Conservation (phyloP, 2,797 vertebrate genomes). For the Anomalospiza imberbis region DNA sequence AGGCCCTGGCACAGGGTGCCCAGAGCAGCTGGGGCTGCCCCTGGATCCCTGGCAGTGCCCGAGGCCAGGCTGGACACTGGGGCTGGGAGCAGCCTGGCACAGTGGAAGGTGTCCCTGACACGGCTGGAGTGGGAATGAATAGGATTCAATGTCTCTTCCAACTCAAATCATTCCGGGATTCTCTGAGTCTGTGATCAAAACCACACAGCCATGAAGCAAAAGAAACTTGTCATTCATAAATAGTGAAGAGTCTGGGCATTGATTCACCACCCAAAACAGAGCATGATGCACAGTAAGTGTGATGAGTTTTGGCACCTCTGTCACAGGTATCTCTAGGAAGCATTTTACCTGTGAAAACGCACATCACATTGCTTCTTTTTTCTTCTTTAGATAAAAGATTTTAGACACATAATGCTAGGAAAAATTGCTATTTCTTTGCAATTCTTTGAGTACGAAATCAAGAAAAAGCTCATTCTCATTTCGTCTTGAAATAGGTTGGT, state of each 20-base stretch:
- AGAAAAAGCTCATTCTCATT: background rate
- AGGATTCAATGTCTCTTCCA: background rate
- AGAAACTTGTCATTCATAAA: background rate
- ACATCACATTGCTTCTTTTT: fast-evolving
- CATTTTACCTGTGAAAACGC: background rate
- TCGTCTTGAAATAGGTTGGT: background rate
- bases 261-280: background rate
- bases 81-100: background rate
- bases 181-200: background rate
- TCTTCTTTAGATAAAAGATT: background rate
- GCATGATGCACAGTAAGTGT: background rate
- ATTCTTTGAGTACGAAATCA: background rate
- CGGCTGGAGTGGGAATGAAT: fast-evolving
- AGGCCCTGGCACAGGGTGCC: background rate
- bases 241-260: background rate
- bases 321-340: background rate
- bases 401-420: background rate
- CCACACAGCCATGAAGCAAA: fast-evolving
- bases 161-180: background rate
- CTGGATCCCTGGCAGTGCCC: background rate
- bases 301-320: background rate
- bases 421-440: background rate
- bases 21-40: background rate
- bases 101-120: background rate
- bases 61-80: background rate